Evolutionary conservation across 2,797 vertebrate genomes (phyloP), one percentile per base, ranked within the genome.

Genomic region (Manis javanica): DNA sequence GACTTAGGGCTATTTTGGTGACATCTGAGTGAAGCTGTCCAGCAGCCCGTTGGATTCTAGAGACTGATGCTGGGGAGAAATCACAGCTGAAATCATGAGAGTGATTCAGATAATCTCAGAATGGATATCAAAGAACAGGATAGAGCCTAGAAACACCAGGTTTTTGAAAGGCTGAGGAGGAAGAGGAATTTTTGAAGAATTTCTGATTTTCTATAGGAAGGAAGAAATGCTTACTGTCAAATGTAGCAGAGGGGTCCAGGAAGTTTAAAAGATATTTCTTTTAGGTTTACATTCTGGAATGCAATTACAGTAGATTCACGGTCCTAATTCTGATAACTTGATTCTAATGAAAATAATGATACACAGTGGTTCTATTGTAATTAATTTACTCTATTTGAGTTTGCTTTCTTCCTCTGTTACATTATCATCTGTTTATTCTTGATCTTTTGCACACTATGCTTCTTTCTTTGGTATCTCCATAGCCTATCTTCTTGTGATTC

Each of bases 231-330:
- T 19, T 81, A 29, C 34, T 68, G 46, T 69, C 34, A 61, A 15
- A 39, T 59, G 69, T 26, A 77, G 14, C 26, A n/a, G 34, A 78
- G 53, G 83, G 39, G 53, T 59, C 15, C 29, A 46, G 16, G 3
- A 66, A 51, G 34, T 84, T 78, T 71, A 75, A 91, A 93, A 72
- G 53, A 26, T 51, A 83, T 87, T 72, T 81, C 46, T 77, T 83
- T 24, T 87, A n/a, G 10, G 13, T 51, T 79, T 85, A n/a, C 31
- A 26, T 82, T 92, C 72, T 95, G 66, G 63, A 91, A 87, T 90
- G 4, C n/a, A 51, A 8, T 87, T 90, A 42, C 23, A 18, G 66
- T 90, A 51, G 46, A 83, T 39, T 90, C 3, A 24, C 69, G 46
- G 57, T 93, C 34, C 26, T 87, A 46, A 74, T 84, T 77, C 39